Evolutionary conservation across 2,888 invertebrate genomes (phyloP), one percentile per base, ranked within the genome.

Genomic region (Dione vanillae): DNA sequence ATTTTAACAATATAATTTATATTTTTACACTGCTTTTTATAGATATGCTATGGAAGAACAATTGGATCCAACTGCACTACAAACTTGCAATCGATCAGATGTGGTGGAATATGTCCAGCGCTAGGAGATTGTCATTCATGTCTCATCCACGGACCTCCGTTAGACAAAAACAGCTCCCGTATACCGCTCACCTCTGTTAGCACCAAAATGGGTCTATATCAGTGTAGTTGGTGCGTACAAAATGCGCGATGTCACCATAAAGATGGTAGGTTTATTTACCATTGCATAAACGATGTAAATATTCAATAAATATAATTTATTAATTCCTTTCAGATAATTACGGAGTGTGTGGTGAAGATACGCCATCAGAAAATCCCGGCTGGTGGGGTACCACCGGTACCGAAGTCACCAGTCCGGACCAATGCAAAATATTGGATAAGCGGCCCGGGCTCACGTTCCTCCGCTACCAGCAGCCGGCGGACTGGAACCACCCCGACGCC

Each of bases 181-280:
- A 80, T 83, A 0, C 85, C 90, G 0, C 81, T 94, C 67, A 91
- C 94, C 1, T 94, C 94, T 1, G 96, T 97, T 59, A 96, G 97
- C 65, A 95, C 96, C 77, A 96, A 97, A 82, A 86, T 97, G 67
- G 96, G 96, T 27, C 89, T 97, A 3, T 96, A 96, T 66, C 96
- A 97, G 78, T 98, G 97, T 82, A 96, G 96, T 52, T 98, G 98
- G 98, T 98, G 98, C 85, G 98, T 98, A 1, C 98, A 98, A 84
- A 97, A 97, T 82, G 97, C 97, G 0, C 94, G 96, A 52, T 98
- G 98, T 83, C 98, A 98, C 85, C 96, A 97, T 79, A 96, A 96
- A 80, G 96, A 97, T 81, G 97, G 96, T 94, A 92, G 88, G 82
- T 86, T 51, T 7, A 41, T 45, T n/a, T 27, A 10, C 8, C 16